Conservation (phyloP, 1,140 invertebrate species). For the Microplitis mediator region DNA sequence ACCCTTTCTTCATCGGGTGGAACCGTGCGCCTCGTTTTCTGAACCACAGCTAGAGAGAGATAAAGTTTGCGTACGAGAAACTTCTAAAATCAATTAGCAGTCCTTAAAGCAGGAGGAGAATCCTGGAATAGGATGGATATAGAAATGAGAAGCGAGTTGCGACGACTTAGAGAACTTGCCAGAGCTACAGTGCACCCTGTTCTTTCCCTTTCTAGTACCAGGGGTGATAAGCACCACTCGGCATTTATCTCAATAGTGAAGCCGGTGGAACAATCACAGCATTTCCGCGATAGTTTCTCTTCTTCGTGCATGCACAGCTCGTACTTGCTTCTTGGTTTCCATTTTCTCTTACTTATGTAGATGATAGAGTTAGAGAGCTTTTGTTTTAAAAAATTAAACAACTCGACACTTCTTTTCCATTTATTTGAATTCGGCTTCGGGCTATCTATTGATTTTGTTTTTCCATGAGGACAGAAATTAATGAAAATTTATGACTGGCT, state of each 20-base stretch:
- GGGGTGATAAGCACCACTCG: constrained; percentile 32
- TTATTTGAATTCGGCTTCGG: too few relatives aligned
- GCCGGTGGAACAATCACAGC: constrained; percentile 40
- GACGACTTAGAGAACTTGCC: not conserved
- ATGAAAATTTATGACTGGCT: too few relatives aligned
- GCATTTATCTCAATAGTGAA: constrained; percentile 44
- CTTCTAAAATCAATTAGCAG: constrained; percentile 54
- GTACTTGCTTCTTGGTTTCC: not conserved
- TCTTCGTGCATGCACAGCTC: not conserved
- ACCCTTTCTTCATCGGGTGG: not conserved
- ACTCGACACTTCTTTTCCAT: too few relatives aligned
- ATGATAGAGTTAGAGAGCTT: too few relatives aligned
- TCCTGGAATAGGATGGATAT: not conserved
- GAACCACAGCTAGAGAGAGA: not conserved
- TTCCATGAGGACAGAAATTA: too few relatives aligned
- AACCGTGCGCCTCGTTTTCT: constrained; percentile 5
- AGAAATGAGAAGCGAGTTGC: constrained; percentile 1
- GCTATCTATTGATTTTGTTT: too few relatives aligned
- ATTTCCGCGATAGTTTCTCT: constrained; percentile 22
- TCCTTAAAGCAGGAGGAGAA: constrained; percentile 34
- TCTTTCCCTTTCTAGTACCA: constrained; percentile 19
- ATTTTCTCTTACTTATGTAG: too few relatives aligned
- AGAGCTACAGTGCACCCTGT: constrained; percentile 1
- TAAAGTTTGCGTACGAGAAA: constrained; percentile 29
- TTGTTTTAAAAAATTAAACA: too few relatives aligned